A percentile compares a stretch with the other conserved stretches of the same genome.
Conservation (phyloP, 2,113 vertebrate species). For the Neogobius melanostomus region DNA sequence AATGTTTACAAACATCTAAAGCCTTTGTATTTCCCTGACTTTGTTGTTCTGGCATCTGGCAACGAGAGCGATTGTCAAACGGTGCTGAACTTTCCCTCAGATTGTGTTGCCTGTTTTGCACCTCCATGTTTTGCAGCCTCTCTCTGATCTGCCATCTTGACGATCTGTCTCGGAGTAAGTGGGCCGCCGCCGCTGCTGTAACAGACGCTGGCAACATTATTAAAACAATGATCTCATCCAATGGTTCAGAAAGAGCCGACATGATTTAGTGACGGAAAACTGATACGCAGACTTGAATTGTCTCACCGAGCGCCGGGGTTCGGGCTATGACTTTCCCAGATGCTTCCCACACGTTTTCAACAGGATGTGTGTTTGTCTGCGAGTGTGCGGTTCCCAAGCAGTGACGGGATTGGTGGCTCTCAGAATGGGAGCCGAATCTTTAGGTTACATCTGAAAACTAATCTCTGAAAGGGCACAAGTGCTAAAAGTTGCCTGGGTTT, state of each 20-base stretch:
- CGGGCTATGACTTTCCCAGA: neutral
- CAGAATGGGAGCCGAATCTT: no score
- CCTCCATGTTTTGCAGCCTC: neutral
- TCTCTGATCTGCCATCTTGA: constrained; percentile 7
- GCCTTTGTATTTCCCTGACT: neutral
- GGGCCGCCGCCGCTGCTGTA: neutral
- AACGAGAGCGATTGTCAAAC: neutral
- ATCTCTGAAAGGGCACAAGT: no score
- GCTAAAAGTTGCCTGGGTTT: no score
- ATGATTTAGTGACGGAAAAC: constrained; percentile 9
- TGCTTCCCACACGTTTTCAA: constrained; percentile 5
- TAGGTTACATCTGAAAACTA: no score
- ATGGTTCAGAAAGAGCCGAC: constrained; percentile 3
- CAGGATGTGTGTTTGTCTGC: neutral
- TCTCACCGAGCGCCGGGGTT: neutral
- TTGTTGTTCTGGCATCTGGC: constrained; percentile 1
- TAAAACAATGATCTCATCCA: constrained; percentile 15
- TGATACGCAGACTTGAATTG: constrained; percentile 1
- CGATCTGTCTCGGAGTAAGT: constrained; percentile 6
- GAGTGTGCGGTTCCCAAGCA: no score
- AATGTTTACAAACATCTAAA: neutral
- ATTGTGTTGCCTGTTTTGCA: constrained; percentile 12
- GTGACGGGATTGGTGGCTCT: no score
- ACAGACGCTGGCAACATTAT: constrained; percentile 7
- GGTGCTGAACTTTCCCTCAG: neutral